A percentile compares a stretch with the other conserved stretches of the same genome.
Conservation (phyloP, 2,113 vertebrate genomes). For the Prunella fulvescens region DNA sequence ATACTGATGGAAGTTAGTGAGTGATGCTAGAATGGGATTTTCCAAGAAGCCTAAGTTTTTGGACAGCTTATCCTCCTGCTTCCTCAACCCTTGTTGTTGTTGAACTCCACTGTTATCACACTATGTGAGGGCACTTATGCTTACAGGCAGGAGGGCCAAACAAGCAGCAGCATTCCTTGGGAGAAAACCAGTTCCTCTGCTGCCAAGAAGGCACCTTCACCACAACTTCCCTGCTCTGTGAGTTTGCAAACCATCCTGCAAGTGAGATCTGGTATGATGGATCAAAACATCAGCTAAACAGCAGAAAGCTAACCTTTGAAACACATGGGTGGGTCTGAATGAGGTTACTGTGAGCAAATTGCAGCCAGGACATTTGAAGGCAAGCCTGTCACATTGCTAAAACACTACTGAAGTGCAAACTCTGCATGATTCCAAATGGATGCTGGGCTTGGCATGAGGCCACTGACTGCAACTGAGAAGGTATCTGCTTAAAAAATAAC, state of each 20-base stretch:
- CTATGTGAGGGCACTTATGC: background rate
- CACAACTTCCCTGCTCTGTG: background rate
- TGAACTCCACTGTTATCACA: background rate
- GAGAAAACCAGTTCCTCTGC: background rate
- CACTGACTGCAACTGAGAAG: background rate
- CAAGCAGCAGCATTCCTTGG: background rate
- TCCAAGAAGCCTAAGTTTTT: background rate
- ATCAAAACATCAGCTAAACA: background rate
- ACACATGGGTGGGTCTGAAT: background rate
- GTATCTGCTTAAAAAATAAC: background rate
- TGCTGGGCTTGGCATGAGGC: background rate
- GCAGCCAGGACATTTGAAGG: background rate
- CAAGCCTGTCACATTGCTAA: background rate
- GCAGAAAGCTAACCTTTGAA: background rate
- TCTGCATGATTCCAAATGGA: background rate
- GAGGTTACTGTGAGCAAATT: background rate
- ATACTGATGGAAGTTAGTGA: background rate
- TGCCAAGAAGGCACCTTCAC: background rate
- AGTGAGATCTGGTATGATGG: accelerated
- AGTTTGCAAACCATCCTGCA: background rate
- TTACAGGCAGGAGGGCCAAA: background rate
- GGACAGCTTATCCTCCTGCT: background rate
- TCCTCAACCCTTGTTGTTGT: background rate
- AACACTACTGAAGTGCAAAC: background rate
- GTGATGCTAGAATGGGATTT: background rate